phyloP scores from a whole-genome alignment of 2,113 vertebrate genomes.

The Xyliphius kryptos region DNA sequence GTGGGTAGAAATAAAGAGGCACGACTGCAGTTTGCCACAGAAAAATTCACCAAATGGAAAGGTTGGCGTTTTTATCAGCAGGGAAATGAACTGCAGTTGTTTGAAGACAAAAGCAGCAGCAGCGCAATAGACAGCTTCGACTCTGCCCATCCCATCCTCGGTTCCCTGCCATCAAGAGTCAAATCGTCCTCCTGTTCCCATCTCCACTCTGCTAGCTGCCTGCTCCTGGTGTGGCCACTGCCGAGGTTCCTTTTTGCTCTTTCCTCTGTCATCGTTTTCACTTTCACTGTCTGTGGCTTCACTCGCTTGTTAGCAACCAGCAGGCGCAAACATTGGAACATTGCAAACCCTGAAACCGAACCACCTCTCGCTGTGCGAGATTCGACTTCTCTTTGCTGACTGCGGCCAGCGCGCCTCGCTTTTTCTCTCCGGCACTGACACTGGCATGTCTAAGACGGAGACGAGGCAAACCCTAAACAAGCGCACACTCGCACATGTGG shows the following conservation, averaged over 20 bases:
- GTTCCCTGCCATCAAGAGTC: neutral
- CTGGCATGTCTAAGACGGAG: conserved; percentile 38
- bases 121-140: conserved; percentile 10
- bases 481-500: conserved; percentile 36
- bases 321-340: conserved; percentile 20
- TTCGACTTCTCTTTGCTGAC: neutral
- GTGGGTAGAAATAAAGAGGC: neutral
- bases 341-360: conserved; percentile 33
- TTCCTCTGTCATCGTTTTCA: conserved; percentile 6
- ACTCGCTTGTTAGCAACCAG: neutral
- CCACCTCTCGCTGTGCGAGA: conserved; percentile 21
- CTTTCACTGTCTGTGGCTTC: conserved; percentile 4
- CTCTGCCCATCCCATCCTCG: neutral
- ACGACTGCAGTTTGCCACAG: neutral
- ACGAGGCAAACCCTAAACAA: conserved; percentile 49
- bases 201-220: neutral
- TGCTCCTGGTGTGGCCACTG: conserved; percentile 12
- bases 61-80: neutral
- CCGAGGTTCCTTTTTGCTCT: neutral
- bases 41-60: neutral
- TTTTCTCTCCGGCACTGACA: conserved; percentile 37
- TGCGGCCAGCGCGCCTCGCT: neutral
- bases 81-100: neutral
- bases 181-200: neutral
- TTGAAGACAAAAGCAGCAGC: conserved; percentile 4